Evolutionary conservation across 2,888 invertebrate genomes (phyloP), one percentile per base, ranked within the genome.

Genomic region (Drepana falcataria): DNA sequence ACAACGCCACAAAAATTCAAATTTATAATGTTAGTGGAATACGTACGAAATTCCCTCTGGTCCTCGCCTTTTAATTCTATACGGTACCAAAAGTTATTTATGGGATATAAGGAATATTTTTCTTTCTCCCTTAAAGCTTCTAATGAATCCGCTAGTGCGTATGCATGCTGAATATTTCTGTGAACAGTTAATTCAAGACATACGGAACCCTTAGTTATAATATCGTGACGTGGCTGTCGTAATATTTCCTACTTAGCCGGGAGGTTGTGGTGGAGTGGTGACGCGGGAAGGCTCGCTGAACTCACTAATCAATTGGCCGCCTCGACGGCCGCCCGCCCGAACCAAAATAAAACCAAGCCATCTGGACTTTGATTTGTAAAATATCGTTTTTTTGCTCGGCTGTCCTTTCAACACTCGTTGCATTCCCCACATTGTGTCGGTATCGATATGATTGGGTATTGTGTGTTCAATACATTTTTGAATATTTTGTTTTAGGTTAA

Each of bases 261-360:
- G 44, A 44, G 35, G 47, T 35, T n/a, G 52, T 2, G 9, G 76
- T 73, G 65, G 70, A 66, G 63, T 63, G 65, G 63, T 69, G 72
- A 74, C 71, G 68, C 66, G 60, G 40, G 9, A 9, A 44, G 44
- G 44, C 9, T 44, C 44, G 6, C 68, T 62, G 66, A 68, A 60
- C 74, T 72, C 75, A 74, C 79, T 75, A 77, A 78, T 79, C 79
- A 77, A 81, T 79, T 77, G 81, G 80, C 75, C 76, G 75, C 75
- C 67, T 64, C 64, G 62, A 73, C 61, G 65, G 60, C 59, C 57
- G 21, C 21, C 21, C 21, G 21, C 21, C 21, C 21, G 21, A 21
- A 21, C 21, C 60, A 61, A 67, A 61, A 68, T 65, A 68, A 73
- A 64, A 65, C 66, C 73, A 68, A 68, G 66, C 61, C 59, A 64